These are phyloP conservation scores for Philypnodon macrostomus DNA, from an alignment of 2,797 vertebrate genomes.

Conservation along the genomic window DNA sequence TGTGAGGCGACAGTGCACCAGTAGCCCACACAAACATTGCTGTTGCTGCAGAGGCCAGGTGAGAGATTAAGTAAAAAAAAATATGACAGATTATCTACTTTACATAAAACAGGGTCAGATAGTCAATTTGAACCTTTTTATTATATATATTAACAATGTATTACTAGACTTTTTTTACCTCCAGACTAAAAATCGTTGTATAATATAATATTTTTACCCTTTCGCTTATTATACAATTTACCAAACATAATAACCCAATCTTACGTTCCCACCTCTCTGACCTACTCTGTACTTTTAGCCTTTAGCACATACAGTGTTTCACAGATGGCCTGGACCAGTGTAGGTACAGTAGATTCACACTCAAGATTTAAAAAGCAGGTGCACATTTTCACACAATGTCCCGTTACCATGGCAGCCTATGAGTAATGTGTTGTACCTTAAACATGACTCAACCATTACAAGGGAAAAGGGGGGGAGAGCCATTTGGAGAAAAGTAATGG, in stretches of 20 bases:
- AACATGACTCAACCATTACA: conserved; percentile 51
- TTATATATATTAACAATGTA: no score
- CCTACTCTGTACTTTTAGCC: background rate
- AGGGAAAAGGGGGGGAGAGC: conserved; percentile 22
- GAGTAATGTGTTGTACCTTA: conserved; percentile 51
- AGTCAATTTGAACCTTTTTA: no score
- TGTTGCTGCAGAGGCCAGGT: no score
- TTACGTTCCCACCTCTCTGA: background rate
- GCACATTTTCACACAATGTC: conserved; percentile 50
- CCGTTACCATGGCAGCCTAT: conserved; percentile 62
- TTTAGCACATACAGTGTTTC: conserved; percentile 17
- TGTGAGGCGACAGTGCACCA: no score
- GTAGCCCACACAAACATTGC: no score
- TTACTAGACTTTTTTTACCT: no score
- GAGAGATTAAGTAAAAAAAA: no score
- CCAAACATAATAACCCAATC: background rate
- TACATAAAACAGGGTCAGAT: no score
- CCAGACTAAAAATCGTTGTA: no score
- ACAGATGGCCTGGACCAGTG: conserved; percentile 37
- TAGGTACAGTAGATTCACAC: conserved; percentile 44
- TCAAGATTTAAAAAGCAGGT: conserved; percentile 49
- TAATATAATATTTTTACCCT: no score
- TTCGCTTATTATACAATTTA: no score
- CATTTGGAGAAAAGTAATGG: conserved; percentile 12
- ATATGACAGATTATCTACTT: no score